Percentiles rank a stretch among this genome's conserved stretches.
phyloP scores from a whole-genome alignment of 2,888 invertebrate species.

The Apeira syringaria region DNA sequence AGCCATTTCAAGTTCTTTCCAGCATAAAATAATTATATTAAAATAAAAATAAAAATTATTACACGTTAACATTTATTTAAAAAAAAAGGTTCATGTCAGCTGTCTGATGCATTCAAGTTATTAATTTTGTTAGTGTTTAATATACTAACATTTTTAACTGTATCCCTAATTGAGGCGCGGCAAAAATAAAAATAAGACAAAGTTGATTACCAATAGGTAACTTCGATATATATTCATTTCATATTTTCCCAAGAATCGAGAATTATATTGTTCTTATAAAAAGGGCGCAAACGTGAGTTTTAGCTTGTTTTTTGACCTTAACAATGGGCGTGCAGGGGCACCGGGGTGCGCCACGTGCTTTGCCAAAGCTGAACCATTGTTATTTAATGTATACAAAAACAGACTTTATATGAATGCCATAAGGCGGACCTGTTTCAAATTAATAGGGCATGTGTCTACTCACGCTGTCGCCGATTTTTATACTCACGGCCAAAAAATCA shows the following conservation, averaged over 20 bases:
- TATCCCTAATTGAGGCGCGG: slow-evolving; percentile 29
- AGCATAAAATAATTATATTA: no score
- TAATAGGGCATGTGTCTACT: no score
- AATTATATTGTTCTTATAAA: slow-evolving; percentile 57
- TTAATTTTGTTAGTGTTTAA: no score
- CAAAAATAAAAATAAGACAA: slow-evolving; percentile 51
- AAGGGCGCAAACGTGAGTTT: slow-evolving; percentile 65
- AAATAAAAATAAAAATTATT: no score
- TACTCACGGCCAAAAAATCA: no score
- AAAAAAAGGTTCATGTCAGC: no score
- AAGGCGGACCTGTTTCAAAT: no score
- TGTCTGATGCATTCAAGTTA: no score
- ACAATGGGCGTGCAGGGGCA: slow-evolving; percentile 56
- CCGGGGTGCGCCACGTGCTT: slow-evolving; percentile 64
- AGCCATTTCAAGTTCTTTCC: no score
- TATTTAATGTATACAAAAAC: slow-evolving; percentile 18
- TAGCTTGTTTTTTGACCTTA: slow-evolving; percentile 69
- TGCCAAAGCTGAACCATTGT: slow-evolving; percentile 36
- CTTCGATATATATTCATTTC: slow-evolving; percentile 41
- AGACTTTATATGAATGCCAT: slow-evolving; percentile 6
- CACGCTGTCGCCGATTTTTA: no score
- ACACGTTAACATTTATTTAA: no score
- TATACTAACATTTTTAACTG: no score
- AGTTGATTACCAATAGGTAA: slow-evolving; percentile 51
- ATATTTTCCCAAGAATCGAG: slow-evolving; percentile 59